Conservation (phyloP, 2,113 vertebrate genomes). For the Euleptes europaea region DNA sequence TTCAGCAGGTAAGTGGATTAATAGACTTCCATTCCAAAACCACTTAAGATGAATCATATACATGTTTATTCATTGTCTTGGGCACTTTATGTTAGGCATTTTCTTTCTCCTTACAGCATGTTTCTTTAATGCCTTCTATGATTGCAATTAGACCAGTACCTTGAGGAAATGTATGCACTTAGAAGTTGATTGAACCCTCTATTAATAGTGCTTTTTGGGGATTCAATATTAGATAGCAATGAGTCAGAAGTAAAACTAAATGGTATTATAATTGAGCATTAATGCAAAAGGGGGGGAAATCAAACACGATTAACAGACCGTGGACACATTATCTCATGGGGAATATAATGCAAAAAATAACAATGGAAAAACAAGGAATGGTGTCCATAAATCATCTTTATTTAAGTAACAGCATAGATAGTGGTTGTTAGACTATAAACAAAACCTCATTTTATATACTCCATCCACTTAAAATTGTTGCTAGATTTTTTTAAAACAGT, state of each 20-base stretch:
- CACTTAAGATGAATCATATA: slow-evolving; percentile 52
- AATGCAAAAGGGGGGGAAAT: slow-evolving; percentile 45
- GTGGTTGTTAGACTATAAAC: background rate
- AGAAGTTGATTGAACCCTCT: slow-evolving; percentile 65
- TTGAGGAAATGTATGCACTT: slow-evolving; percentile 69
- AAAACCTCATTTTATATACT: slow-evolving; percentile 5
- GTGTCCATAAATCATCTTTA: slow-evolving; percentile 14
- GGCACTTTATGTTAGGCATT: slow-evolving; percentile 36
- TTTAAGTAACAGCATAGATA: slow-evolving; percentile 1
- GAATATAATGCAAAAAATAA: slow-evolving; percentile 43
- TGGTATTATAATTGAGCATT: slow-evolving; percentile 61
- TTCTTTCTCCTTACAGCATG: slow-evolving; percentile 59
- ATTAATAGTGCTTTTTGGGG: slow-evolving; percentile 57
- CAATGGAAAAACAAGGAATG: slow-evolving; percentile 7
- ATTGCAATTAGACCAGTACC: slow-evolving; percentile 72
- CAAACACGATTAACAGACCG: slow-evolving; percentile 47
- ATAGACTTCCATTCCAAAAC: slow-evolving; percentile 52
- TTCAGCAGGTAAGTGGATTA: slow-evolving; percentile 44
- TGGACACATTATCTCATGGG: slow-evolving; percentile 41
- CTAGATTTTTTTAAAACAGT: slow-evolving; percentile 2
- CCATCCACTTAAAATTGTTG: background rate
- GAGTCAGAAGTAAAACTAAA: slow-evolving; percentile 52
- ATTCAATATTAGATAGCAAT: slow-evolving; percentile 52
- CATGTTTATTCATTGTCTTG: slow-evolving; percentile 63
- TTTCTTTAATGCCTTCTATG: slow-evolving; percentile 65